phyloP scores from a whole-genome alignment of 2,797 vertebrate genomes.

The Lithobates pipiens region DNA sequence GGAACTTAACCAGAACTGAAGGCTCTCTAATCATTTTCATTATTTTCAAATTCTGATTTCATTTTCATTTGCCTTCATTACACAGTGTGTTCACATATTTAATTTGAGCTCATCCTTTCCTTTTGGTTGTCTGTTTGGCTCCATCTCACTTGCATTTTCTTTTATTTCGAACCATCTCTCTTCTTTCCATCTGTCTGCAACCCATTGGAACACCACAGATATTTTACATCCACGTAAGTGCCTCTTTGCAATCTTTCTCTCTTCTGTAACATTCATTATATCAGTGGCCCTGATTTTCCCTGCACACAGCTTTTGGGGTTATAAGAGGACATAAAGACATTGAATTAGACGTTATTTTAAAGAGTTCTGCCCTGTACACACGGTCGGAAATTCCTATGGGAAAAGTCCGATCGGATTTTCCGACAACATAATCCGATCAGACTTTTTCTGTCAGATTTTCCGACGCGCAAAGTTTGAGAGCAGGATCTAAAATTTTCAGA shows the following conservation, averaged over 20 bases:
- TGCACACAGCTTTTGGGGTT: not conserved
- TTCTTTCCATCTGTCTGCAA: constrained; percentile 84
- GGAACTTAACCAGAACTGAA: too few relatives aligned
- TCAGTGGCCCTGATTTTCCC: constrained; percentile 8
- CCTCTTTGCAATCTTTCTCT: constrained; percentile 73
- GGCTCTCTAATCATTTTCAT: constrained; percentile 2
- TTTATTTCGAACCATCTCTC: constrained; percentile 71
- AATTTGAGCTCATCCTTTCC: constrained; percentile 44
- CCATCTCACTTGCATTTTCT: constrained; percentile 77
- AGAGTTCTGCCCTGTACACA: too few relatives aligned
- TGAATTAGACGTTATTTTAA: not conserved
- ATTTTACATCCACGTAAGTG: constrained; percentile 90
- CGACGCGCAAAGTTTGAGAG: too few relatives aligned
- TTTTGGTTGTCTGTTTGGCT: constrained; percentile 70
- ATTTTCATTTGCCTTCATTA: constrained; percentile 28
- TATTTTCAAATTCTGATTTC: not conserved
- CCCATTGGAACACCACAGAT: constrained; percentile 86
- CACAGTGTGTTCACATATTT: constrained; percentile 42
- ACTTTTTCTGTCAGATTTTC: too few relatives aligned
- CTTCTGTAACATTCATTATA: constrained; percentile 43
- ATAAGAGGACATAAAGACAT: not conserved
- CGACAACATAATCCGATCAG: too few relatives aligned
- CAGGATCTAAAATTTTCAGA: too few relatives aligned
- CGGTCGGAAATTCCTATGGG: too few relatives aligned
- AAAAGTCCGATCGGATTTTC: too few relatives aligned